Conservation (phyloP, 2,797 vertebrate species). For the Gymnodraco acuticeps region DNA sequence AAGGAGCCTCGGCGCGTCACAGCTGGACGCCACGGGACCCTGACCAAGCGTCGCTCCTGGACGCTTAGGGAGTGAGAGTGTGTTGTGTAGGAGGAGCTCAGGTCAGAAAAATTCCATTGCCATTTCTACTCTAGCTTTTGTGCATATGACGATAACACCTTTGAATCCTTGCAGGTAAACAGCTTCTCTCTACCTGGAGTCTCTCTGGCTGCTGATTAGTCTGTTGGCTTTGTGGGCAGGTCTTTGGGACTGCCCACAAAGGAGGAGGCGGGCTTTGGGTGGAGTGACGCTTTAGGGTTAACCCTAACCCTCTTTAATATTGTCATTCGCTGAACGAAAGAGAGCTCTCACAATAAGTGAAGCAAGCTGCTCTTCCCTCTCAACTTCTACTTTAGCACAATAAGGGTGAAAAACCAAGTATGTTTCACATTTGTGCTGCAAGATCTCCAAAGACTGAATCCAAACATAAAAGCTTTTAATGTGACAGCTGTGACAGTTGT, state of each 20-base stretch:
- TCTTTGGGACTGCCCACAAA: constrained; percentile 68
- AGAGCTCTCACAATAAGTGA: constrained; percentile 30
- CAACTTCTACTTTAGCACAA: constrained; percentile 40
- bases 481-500: constrained; percentile 30
- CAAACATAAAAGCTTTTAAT: constrained; percentile 35
- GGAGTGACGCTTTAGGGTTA: constrained; percentile 73
- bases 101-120: not conserved
- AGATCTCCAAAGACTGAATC: constrained; percentile 35
- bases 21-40: no score
- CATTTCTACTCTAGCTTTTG: no score
- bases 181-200: constrained; percentile 45
- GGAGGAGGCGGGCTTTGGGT: constrained; percentile 43
- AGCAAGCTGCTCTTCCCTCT: constrained; percentile 56
- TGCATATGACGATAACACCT: no score
- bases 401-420: constrained; percentile 50
- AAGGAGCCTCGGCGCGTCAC: no score
- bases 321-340: constrained; percentile 22
- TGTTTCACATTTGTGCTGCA: constrained; percentile 44
- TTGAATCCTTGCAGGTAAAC: no score
- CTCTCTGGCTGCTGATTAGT: constrained; percentile 65
- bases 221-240: constrained; percentile 75
- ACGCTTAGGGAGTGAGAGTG: no score
- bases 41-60: no score
- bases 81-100: no score
- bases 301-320: not conserved